Base-by-base conservation (phyloP, 1,140 invertebrate species). In the Venturia canescens region DNA sequence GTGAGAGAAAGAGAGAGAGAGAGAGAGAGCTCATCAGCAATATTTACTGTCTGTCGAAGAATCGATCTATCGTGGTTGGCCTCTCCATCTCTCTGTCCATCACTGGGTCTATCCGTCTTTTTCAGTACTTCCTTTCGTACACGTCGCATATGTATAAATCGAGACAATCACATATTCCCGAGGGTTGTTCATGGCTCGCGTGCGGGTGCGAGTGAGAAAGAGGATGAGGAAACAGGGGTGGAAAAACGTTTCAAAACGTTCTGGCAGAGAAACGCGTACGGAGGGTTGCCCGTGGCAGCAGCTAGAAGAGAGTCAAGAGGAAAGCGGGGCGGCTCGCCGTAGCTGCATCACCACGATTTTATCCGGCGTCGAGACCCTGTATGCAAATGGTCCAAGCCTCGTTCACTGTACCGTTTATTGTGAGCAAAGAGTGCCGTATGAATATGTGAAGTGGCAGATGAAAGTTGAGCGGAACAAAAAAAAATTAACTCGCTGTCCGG, bases 151-250 rank as follows among this genome's bases (percentile, higher is more conserved):
- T 80, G 82, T 87, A 88, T 89, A 88, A 90, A 89, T 89, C 88
- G 86, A 90, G 89, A 91, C 88, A 91, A 90, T 90, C 87, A 88
- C 80, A 85, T 82, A 88, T 89, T 87, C 89, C 88, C 81, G 75
- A 82, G 86, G 89, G 84, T 85, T 86, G 89, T 89, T 91, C 90
- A 91, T 91, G 88, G 85, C 80, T 70, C 27, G 57, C 50, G 70
- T 76, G 15, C 63, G 31, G 23, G 29, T 29, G 44, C 5, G 71
- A 31, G 50, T 15, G 71, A 27, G 31, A 57, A 5, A 57, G 21
- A 27, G 13, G 71, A 9, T 15, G 21, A 13, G 18, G 16, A 50
- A 18, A 50, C 48, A 27, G 27, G 50, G 23, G 38, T 23, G 2
- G 74, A 60, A 31, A 60, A 76, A 76, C 27, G 48, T 66, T 66